Evolutionary conservation across 2,113 vertebrate genomes (phyloP).

Genomic region (Illadopsis cleaveri): DNA sequence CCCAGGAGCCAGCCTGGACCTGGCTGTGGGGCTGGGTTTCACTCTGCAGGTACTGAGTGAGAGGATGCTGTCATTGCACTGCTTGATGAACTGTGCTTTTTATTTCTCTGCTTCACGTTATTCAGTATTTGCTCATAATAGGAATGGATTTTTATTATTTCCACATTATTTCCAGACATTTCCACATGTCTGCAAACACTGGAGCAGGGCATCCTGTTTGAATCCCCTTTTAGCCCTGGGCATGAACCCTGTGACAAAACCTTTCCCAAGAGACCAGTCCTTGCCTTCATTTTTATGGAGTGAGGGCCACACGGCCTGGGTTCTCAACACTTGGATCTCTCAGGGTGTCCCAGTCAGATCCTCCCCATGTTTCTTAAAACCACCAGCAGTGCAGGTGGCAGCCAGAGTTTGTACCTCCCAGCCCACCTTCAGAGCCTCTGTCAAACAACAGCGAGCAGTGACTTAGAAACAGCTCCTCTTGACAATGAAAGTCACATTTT

Average conservation of each 20-base stretch:
- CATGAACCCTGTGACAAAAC: neutral
- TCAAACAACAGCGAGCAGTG: neutral
- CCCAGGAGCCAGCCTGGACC: neutral
- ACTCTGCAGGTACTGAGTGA: neutral
- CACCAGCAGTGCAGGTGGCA: neutral
- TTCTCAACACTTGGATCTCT: neutral
- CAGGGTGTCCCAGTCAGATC: neutral
- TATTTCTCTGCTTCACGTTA: neutral
- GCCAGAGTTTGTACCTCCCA: neutral
- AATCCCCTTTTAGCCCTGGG: neutral
- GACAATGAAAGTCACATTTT: neutral
- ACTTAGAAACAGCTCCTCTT: neutral
- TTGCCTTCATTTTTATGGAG: neutral
- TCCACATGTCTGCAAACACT: neutral
- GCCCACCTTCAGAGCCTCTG: neutral
- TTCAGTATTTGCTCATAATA: neutral
- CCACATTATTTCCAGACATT: neutral
- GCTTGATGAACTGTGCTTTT: neutral
- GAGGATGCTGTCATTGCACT: neutral
- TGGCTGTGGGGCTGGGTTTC: neutral
- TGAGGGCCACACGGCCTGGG: neutral
- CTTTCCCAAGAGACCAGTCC: neutral
- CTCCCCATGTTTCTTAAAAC: neutral
- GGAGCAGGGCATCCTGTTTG: neutral
- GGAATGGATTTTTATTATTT: neutral